Evolutionary conservation across 2,797 vertebrate species (phyloP).

Genomic region (Coluber constrictor): DNA sequence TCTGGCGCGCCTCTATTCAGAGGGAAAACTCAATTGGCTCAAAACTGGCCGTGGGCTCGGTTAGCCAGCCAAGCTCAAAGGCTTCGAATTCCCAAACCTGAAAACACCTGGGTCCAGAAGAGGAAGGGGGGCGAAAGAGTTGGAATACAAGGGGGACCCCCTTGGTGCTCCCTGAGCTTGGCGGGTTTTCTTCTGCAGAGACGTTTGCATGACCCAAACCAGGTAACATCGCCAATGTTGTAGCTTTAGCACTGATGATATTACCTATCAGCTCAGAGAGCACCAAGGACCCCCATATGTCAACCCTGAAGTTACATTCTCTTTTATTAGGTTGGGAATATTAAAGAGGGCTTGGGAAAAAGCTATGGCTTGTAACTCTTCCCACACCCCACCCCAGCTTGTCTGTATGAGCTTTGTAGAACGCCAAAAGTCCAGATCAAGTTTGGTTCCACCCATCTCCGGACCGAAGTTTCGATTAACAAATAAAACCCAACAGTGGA

Average conservation of each 20-base stretch:
- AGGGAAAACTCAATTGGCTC: not conserved
- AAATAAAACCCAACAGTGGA: constrained; percentile 25
- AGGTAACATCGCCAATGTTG: not conserved
- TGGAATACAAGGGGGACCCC: too few species aligned
- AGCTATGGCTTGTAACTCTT: not conserved
- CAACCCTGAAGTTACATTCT: not conserved
- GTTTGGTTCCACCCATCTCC: not conserved
- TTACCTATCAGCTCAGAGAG: not conserved
- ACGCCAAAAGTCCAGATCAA: too few species aligned
- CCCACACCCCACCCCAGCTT: too few species aligned
- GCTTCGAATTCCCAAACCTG: not conserved
- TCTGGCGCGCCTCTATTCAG: not conserved
- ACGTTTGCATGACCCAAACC: not conserved
- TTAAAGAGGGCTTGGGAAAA: not conserved
- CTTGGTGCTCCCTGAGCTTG: not conserved
- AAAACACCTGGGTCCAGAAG: not conserved
- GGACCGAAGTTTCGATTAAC: not conserved
- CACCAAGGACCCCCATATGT: not conserved
- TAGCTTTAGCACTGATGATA: not conserved
- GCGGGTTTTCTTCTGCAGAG: not conserved
- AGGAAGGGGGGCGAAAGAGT: not conserved
- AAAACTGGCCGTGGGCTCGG: not conserved
- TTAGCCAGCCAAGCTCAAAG: not conserved
- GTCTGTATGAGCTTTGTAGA: not conserved
- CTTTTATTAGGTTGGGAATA: not conserved